Evolutionary conservation across 2,797 vertebrate species (phyloP).

Genomic region (Aratinga solstitialis): DNA sequence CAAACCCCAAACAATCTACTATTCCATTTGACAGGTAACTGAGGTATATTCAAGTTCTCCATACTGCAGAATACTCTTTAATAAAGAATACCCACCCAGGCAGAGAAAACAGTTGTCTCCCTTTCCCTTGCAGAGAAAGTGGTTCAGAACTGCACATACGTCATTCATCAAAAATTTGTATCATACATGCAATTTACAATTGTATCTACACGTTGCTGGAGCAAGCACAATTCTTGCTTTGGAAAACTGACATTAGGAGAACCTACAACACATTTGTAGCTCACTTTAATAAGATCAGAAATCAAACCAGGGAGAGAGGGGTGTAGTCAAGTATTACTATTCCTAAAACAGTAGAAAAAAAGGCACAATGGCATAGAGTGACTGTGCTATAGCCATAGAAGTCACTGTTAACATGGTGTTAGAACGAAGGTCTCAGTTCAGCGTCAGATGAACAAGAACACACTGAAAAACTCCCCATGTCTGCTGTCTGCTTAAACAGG

Average conservation of each 20-base stretch:
- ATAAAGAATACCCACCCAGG: neutral
- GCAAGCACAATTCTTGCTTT: neutral
- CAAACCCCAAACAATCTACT: neutral
- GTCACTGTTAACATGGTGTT: neutral
- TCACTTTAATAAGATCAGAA: neutral
- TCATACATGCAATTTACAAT: neutral
- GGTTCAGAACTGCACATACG: neutral
- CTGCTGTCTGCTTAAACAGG: neutral
- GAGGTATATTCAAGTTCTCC: neutral
- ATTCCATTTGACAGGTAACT: neutral
- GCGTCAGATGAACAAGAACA: neutral
- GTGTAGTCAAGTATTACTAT: neutral
- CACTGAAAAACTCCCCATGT: neutral
- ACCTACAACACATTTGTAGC: neutral
- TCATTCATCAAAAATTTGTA: neutral
- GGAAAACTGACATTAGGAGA: neutral
- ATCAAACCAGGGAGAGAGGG: neutral
- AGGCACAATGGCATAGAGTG: neutral
- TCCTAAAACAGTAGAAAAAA: neutral
- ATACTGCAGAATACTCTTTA: neutral
- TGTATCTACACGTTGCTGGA: neutral
- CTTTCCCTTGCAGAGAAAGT: neutral
- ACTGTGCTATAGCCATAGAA: neutral
- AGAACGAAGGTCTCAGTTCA: neutral
- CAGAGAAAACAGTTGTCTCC: neutral